Percentiles rank a stretch among this genome's conserved stretches.
Evolutionary conservation across 2,797 vertebrate species (phyloP).

Genomic region (Silurus aristotelis): DNA sequence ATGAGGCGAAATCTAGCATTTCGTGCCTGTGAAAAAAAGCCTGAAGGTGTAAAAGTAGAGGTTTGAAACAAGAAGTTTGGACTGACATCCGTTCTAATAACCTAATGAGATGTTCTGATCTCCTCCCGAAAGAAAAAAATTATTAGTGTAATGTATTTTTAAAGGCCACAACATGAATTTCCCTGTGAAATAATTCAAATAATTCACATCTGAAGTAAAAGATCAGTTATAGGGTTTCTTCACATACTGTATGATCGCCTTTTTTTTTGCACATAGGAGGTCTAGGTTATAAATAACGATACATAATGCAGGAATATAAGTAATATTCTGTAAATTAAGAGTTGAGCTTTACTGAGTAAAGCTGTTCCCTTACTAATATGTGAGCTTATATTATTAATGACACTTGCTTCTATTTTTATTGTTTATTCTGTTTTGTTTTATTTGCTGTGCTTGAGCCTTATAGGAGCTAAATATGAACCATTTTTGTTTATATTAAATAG

Average conservation of each 20-base stretch:
- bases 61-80: slow-evolving; percentile 56
- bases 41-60: slow-evolving; percentile 67
- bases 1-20: slow-evolving; percentile 53
- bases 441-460: background rate
- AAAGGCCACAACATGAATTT: background rate
- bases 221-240: background rate
- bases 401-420: background rate
- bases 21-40: slow-evolving; percentile 62
- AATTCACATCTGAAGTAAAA: background rate
- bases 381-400: background rate
- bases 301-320: background rate
- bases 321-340: background rate
- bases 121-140: background rate
- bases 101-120: background rate
- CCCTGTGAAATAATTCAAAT: background rate
- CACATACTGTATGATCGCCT: background rate
- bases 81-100: too few species aligned
- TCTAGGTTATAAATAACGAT: background rate
- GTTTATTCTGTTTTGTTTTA: too few species aligned
- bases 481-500: background rate
- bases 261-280: background rate
- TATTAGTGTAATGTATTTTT: background rate
- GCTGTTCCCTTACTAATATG: background rate
- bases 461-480: background rate
- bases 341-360: background rate